Evolutionary conservation across 2,888 invertebrate genomes (phyloP).

Genomic region (Mimas tiliae): DNA sequence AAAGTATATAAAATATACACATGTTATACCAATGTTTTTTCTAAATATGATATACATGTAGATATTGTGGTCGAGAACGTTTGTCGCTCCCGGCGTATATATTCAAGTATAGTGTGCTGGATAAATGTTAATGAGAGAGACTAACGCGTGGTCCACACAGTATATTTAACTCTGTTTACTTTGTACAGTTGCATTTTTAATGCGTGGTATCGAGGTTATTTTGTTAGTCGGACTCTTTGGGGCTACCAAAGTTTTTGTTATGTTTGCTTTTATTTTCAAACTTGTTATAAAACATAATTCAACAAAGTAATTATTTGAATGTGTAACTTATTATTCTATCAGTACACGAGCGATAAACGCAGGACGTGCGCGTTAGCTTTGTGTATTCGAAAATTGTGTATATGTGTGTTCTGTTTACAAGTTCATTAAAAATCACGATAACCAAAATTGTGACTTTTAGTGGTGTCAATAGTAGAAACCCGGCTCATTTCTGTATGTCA

Average conservation of each 20-base stretch:
- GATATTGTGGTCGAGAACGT: background rate
- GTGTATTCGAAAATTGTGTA: no score
- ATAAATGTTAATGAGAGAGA: constrained; percentile 69
- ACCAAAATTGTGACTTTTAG: no score
- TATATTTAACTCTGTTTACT: constrained; percentile 36
- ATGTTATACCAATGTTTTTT: no score
- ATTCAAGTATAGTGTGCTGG: constrained; percentile 39
- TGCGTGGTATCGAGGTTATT: constrained; percentile 31
- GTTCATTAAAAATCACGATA: no score
- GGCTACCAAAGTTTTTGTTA: constrained; percentile 31
- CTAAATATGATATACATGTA: background rate
- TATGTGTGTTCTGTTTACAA: no score
- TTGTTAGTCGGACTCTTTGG: constrained; percentile 32
- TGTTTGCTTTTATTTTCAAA: constrained; percentile 9
- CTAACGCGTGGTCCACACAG: constrained; percentile 23
- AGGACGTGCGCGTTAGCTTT: no score
- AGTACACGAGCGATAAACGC: no score
- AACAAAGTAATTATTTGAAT: background rate
- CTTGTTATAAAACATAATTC: background rate
- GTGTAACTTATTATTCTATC: background rate
- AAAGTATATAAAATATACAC: no score
- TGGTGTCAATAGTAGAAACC: no score
- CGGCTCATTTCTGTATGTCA: no score
- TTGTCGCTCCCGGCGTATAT: background rate
- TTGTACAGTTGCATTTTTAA: constrained; percentile 62